Conservation (phyloP, 2,888 invertebrate genomes). For the Xestoiulus laeticollis region DNA sequence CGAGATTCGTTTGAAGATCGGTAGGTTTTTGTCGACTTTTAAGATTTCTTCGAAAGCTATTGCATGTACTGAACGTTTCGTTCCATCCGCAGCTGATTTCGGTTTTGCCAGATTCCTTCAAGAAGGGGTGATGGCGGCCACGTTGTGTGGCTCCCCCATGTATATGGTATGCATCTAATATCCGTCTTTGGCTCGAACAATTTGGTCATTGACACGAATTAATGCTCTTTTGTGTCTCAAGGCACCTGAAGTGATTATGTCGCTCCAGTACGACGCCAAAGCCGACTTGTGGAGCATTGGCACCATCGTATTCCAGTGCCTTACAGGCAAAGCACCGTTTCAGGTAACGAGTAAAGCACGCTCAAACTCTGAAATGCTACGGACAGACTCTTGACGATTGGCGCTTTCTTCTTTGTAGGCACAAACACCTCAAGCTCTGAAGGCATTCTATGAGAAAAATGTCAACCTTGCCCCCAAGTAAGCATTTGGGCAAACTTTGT, state of each 20-base stretch:
- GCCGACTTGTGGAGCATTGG: constrained; percentile 99
- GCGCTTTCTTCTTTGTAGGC: constrained; percentile 71
- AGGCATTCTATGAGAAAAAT: constrained; percentile 96
- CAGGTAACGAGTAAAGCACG: too few relatives aligned
- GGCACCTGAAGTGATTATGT: constrained; percentile 99
- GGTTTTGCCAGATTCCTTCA: constrained; percentile 98
- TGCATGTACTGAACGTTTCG: not conserved
- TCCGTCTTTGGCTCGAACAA: not conserved
- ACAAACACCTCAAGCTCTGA: constrained; percentile 95
- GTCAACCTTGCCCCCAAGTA: constrained; percentile 88
- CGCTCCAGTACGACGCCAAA: constrained; percentile 97
- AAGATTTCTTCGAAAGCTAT: constrained; percentile 53
- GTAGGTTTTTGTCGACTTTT: constrained; percentile 66
- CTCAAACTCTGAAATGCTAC: too few relatives aligned
- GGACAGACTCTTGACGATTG: not conserved
- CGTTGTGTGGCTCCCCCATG: constrained; percentile 99
- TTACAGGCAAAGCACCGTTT: constrained; percentile 98
- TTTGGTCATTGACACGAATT: not conserved
- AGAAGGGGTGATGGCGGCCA: constrained; percentile 99
- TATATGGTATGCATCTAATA: constrained; percentile 82
- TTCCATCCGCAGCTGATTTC: constrained; percentile 85
- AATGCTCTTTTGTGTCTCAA: constrained; percentile 62
- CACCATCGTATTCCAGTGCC: constrained; percentile 97
- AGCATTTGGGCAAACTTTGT: constrained; percentile 63
- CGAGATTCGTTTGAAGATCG: constrained; percentile 94